phyloP scores from a whole-genome alignment of 2,888 invertebrate genomes.

The Notodonta dromedarius region DNA sequence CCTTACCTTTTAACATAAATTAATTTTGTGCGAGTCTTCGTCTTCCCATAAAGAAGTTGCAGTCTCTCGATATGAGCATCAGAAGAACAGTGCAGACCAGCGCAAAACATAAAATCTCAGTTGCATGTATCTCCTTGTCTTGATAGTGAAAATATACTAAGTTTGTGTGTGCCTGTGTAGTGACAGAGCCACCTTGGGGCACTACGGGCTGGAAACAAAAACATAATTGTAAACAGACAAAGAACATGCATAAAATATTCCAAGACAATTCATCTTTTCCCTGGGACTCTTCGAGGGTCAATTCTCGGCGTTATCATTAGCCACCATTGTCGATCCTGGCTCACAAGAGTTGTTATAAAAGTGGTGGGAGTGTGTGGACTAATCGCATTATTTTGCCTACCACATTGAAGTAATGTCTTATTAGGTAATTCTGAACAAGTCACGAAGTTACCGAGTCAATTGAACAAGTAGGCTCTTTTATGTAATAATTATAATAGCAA shows the following conservation, averaged over 20 bases:
- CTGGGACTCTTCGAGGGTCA: too few relatives aligned
- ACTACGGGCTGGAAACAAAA: not conserved
- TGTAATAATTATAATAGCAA: constrained; percentile 31
- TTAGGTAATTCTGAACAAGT: constrained; percentile 8
- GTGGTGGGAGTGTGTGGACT: too few relatives aligned
- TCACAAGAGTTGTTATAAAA: too few relatives aligned
- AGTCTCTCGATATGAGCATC: not conserved
- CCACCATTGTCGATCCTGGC: too few relatives aligned
- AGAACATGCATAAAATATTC: not conserved
- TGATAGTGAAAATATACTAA: not conserved
- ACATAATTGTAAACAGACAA: not conserved
- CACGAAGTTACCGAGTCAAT: constrained; percentile 15
- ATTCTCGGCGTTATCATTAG: too few relatives aligned
- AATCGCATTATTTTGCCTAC: too few relatives aligned
- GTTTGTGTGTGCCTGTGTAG: not conserved
- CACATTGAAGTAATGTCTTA: not conserved
- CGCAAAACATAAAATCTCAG: not conserved
- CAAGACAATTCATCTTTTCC: too few relatives aligned
- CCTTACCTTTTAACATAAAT: not conserved
- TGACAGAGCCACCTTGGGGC: not conserved
- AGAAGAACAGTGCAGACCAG: not conserved
- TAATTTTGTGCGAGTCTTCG: not conserved
- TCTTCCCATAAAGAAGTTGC: not conserved
- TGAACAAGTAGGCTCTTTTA: constrained; percentile 13
- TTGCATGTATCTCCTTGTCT: not conserved